phyloP scores from a whole-genome alignment of 2,113 vertebrate genomes.

The Danionella cerebrum region DNA sequence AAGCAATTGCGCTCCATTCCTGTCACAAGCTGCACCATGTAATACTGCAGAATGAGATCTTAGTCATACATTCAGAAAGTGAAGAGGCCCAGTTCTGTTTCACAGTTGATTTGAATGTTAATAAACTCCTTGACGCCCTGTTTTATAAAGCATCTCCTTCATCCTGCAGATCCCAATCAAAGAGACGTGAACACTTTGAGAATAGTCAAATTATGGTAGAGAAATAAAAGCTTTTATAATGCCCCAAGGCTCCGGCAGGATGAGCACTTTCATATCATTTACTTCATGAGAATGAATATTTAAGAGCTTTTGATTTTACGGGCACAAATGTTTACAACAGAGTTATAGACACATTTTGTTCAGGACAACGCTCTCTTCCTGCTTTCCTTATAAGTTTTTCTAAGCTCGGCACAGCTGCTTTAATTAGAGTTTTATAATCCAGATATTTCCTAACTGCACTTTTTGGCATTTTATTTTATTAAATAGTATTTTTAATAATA shows the following conservation, averaged over 20 bases:
- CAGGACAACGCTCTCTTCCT: too few relatives aligned
- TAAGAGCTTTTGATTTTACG: not conserved
- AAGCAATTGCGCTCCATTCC: too few relatives aligned
- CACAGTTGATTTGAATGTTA: not conserved
- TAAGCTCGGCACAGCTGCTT: too few relatives aligned
- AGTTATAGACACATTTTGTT: not conserved
- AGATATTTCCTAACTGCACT: too few relatives aligned
- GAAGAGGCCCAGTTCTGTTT: not conserved
- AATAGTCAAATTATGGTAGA: conserved; percentile 10
- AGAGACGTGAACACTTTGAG: not conserved
- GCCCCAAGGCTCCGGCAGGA: not conserved
- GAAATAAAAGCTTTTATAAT: conserved; percentile 8
- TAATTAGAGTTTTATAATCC: too few relatives aligned
- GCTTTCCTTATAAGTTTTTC: too few relatives aligned
- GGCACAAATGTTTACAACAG: not conserved
- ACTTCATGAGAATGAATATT: conserved; percentile 4
- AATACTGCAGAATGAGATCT: not conserved
- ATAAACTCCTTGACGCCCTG: not conserved
- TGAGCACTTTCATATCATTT: conserved; percentile 7
- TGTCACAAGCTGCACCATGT: not conserved
- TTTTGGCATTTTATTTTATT: too few relatives aligned
- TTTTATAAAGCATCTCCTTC: not conserved
- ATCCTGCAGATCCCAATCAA: not conserved
- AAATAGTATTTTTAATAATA: too few relatives aligned
- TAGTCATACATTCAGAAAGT: not conserved